These are phyloP conservation scores for Camelus bactrianus DNA, from an alignment of 2,113 vertebrate species.

Conservation along the genomic window DNA sequence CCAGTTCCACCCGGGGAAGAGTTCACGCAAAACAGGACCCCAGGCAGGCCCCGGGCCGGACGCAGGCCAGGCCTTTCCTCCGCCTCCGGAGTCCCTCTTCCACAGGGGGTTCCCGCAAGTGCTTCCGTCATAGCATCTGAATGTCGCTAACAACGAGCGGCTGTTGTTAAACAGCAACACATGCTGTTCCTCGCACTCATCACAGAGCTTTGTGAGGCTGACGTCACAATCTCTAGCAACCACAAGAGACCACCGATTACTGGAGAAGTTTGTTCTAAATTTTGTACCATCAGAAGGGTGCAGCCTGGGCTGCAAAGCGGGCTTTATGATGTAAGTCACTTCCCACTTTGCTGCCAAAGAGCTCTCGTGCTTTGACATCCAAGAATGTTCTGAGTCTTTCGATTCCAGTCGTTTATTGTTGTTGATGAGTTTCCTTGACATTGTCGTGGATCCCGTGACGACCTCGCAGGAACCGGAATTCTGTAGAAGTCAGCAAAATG, in stretches of 20 bases:
- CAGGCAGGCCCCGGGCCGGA: accelerated
- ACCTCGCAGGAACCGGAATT: neutral
- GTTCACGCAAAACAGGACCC: accelerated
- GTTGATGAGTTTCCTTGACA: neutral
- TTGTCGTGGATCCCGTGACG: too few relatives aligned
- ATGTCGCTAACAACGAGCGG: neutral
- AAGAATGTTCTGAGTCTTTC: neutral
- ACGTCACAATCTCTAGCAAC: accelerated
- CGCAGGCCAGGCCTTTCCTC: accelerated
- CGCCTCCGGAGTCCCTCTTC: neutral
- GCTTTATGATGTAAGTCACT: accelerated
- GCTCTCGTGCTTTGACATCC: too few relatives aligned
- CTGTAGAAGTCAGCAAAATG: neutral
- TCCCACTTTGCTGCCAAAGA: accelerated
- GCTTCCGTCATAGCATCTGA: neutral
- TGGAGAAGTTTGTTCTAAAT: neutral
- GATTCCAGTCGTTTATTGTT: neutral
- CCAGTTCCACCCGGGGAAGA: neutral
- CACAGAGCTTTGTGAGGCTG: neutral
- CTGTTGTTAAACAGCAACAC: too few relatives aligned
- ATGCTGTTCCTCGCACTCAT: neutral
- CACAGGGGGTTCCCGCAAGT: neutral
- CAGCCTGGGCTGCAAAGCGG: accelerated
- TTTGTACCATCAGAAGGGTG: accelerated
- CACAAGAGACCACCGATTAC: neutral